phyloP scores from a whole-genome alignment of 2,888 invertebrate genomes.

The Pristionchus exspectatus region DNA sequence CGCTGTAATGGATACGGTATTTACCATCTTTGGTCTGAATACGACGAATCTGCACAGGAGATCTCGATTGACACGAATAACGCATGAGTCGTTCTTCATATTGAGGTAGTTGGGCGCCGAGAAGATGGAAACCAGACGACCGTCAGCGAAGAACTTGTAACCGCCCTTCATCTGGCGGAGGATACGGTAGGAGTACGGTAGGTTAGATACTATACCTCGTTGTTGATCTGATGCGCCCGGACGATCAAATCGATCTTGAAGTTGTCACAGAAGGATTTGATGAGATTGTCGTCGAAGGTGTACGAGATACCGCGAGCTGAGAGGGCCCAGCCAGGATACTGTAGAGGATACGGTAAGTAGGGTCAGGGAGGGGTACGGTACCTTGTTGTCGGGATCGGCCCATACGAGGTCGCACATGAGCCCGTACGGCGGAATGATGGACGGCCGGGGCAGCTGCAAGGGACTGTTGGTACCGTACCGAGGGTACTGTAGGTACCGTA shows the following conservation, averaged over 20 bases:
- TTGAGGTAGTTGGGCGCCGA: constrained; percentile 73
- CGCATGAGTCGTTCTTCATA: constrained; percentile 67
- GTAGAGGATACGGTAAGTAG: background rate
- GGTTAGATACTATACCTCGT: constrained; percentile 59
- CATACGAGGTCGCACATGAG: constrained; percentile 71
- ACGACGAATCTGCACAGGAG: constrained; percentile 45
- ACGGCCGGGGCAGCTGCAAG: constrained; percentile 65
- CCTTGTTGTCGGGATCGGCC: constrained; percentile 67
- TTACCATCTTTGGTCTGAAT: constrained; percentile 17
- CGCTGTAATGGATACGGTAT: background rate
- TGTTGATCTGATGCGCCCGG: constrained; percentile 82
- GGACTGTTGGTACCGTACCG: constrained; percentile 10
- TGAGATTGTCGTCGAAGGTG: constrained; percentile 82
- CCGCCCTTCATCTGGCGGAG: constrained; percentile 60
- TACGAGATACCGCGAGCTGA: constrained; percentile 82
- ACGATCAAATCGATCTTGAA: constrained; percentile 82
- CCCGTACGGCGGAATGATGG: constrained; percentile 70
- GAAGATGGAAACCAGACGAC: constrained; percentile 70
- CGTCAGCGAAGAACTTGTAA: constrained; percentile 66
- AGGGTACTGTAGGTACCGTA: background rate
- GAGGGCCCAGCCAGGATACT: constrained; percentile 65
- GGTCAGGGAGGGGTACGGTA: background rate
- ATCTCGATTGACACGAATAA: constrained; percentile 58
- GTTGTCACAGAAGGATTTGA: constrained; percentile 81
- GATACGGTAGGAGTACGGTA: constrained; percentile 10